Evolutionary conservation across 2,113 vertebrate genomes (phyloP).

Genomic region (Ranitomeya imitator): DNA sequence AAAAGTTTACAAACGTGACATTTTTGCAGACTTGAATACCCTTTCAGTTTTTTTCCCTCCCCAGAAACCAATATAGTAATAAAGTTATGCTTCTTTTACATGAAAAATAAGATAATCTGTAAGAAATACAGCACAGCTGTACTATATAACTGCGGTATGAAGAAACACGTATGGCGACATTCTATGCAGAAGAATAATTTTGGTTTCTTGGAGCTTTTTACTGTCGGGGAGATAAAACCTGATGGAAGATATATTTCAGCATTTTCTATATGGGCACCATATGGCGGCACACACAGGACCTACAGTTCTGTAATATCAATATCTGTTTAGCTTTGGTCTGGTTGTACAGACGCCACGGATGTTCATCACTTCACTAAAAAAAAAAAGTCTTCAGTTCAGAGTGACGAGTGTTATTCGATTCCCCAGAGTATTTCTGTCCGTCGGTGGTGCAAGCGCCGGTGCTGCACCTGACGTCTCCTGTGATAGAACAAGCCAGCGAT

Average conservation of each 20-base stretch:
- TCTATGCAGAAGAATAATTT: no score
- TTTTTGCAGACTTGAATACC: no score
- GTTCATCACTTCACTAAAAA: neutral
- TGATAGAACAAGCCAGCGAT: conserved; percentile 6
- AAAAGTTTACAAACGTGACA: no score
- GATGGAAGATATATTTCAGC: no score
- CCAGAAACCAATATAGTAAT: neutral
- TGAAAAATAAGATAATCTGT: no score
- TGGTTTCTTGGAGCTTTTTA: no score
- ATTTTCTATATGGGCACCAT: neutral
- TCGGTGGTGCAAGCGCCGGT: neutral
- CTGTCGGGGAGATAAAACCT: no score
- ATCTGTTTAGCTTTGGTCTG: neutral
- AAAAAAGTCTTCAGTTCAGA: neutral
- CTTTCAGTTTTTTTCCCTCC: neutral
- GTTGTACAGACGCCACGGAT: neutral
- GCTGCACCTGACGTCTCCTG: conserved; percentile 27
- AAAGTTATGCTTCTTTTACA: neutral
- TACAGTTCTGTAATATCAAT: neutral
- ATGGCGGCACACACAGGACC: neutral
- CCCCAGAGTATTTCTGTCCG: neutral
- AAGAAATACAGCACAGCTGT: no score
- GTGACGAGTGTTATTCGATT: conserved; percentile 20
- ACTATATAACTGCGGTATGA: no score
- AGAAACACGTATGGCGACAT: no score